Base-by-base conservation (phyloP, 2,113 vertebrate genomes). In the Lampris incognitus region DNA sequence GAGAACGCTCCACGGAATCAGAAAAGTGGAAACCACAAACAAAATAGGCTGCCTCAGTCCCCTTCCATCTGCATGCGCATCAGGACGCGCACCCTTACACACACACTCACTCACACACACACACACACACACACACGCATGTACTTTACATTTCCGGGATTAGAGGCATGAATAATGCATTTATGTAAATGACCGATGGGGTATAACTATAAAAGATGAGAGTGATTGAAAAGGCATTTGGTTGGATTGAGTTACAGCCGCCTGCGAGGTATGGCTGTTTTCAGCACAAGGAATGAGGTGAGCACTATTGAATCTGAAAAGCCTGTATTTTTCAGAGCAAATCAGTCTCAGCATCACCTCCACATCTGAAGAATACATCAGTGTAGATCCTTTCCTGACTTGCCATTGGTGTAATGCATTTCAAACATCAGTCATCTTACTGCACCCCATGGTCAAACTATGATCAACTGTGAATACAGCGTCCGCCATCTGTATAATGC, bases 161-260 rank as follows among this genome's bases (percentile, higher is more conserved):
- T 91, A 90, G 80, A 83, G 65, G 13, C 72, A 91, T 93, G 92
- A 92, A 93, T 93, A 92, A 93, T 92, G 87, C 65, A 93, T 93
- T 89, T 91, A 91, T 93, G 90, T 83, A 88, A 92, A 93, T 93
- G 80, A 76, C 1, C 75, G 85, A 86, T 89, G 88, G 83, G 10
- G 84, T 88, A 88, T 84, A 89, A 91, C 85, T 86, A 83, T 90
- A 90, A 90, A 90, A 89, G 85, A 91, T 91, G 87, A 91, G 89
- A 85, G 87, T 88, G 88, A 91, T 91, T 89, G 91, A 91, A 91
- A 87, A 88, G 78, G 72, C 81, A 88, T 88, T 89, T 90, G 88
- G 85, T 86, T 88, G 69, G 82, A 88, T 83, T 87, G 88, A 89
- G 83, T 91, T 89, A 89, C 69, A 70, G 76, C 75, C 63, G 76